Evolutionary conservation across 2,797 vertebrate genomes (phyloP).

Genomic region (Clarias fuscus): DNA sequence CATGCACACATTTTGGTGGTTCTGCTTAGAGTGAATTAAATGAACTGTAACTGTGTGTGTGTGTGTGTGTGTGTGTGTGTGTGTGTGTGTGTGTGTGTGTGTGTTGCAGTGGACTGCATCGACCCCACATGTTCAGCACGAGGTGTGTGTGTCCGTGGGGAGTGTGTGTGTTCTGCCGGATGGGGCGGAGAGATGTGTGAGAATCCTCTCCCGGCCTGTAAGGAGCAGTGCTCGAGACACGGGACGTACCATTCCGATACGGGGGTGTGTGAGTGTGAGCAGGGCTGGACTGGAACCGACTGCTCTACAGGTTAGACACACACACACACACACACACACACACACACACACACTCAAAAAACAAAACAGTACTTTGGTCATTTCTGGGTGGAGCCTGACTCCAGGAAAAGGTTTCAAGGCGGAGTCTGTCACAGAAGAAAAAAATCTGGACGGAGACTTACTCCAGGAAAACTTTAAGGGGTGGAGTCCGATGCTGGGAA

Average conservation of each 20-base stretch:
- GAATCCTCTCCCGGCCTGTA: slow-evolving; percentile 77
- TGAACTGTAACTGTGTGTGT: not conserved
- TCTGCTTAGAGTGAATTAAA: not conserved
- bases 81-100: slow-evolving; percentile 40
- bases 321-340: slow-evolving; percentile 15
- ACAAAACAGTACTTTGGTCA: too few species aligned
- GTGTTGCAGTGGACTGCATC: slow-evolving; percentile 77
- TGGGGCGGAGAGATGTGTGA: slow-evolving; percentile 83
- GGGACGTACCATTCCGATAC: slow-evolving; percentile 77
- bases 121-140: slow-evolving; percentile 82
- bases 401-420: not conserved
- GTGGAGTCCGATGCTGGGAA: not conserved
- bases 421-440: not conserved
- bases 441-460: not conserved
- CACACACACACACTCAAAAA: not conserved
- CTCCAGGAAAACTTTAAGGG: not conserved
- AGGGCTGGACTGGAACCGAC: slow-evolving; percentile 81
- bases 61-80: slow-evolving; percentile 24
- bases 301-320: slow-evolving; percentile 79
- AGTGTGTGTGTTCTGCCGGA: slow-evolving; percentile 82
- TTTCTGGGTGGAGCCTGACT: not conserved
- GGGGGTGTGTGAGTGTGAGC: slow-evolving; percentile 79
- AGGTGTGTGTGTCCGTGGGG: slow-evolving; percentile 82
- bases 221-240: slow-evolving; percentile 84
- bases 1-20: not conserved